These are phyloP conservation scores for Octopus bimaculoides DNA, from an alignment of 1,140 invertebrate genomes.

Conservation along the genomic window DNA sequence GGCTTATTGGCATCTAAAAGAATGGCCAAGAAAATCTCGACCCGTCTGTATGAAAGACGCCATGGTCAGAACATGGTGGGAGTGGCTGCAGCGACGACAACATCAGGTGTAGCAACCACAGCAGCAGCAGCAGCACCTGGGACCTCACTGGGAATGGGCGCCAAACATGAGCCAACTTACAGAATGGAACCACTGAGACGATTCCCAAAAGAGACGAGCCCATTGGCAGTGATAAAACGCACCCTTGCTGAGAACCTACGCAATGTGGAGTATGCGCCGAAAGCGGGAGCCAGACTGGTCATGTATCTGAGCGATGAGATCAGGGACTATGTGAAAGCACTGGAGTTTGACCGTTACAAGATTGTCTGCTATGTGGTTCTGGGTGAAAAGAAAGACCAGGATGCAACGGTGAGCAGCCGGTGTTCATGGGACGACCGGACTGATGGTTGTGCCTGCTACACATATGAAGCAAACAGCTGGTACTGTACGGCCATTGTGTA, in stretches of 20 bases:
- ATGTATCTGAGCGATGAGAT: constrained; percentile 43
- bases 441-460: constrained; percentile 46
- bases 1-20: constrained; percentile 38
- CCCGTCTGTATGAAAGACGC: constrained; percentile 19
- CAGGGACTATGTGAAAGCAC: constrained; percentile 40
- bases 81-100: constrained; percentile 17
- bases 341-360: constrained; percentile 49
- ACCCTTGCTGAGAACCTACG: constrained; percentile 30
- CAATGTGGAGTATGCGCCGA: constrained; percentile 36
- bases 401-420: constrained; percentile 36
- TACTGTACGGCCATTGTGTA: constrained; percentile 48
- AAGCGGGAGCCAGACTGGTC: constrained; percentile 33
- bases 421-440: constrained; percentile 47
- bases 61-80: not conserved
- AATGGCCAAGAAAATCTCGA: constrained; percentile 31
- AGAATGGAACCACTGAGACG: constrained; percentile 37
- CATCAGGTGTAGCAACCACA: constrained; percentile 3
- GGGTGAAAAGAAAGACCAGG: constrained; percentile 42
- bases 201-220: constrained; percentile 21
- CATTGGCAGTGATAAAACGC: constrained; percentile 25
- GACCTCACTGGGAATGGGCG: too few species aligned
- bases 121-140: not conserved
- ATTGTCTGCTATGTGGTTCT: constrained; percentile 43
- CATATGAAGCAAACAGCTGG: constrained; percentile 35
- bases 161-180: constrained; percentile 36